Evolutionary conservation across 2,113 vertebrate species (phyloP).

Genomic region (Phasianus colchicus): DNA sequence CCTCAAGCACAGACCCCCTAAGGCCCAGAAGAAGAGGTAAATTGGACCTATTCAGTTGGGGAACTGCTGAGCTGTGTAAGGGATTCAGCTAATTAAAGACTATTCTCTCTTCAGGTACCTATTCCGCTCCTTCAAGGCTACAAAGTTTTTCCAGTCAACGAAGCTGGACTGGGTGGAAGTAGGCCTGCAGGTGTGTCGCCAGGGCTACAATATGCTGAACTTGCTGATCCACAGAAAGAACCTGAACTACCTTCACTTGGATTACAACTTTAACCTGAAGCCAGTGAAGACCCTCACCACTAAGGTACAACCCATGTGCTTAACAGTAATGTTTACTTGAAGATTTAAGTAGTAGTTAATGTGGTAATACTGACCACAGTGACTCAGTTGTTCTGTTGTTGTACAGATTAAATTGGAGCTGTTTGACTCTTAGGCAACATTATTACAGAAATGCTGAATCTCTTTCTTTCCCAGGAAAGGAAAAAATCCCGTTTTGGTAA

Average conservation of each 20-base stretch:
- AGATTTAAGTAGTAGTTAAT: neutral
- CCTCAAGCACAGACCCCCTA: constrained; percentile 96
- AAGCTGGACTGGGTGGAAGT: constrained; percentile 99
- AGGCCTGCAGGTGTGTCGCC: constrained; percentile 95
- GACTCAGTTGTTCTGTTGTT: neutral
- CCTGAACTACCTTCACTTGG: constrained; percentile 97
- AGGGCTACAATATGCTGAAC: constrained; percentile 99
- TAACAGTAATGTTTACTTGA: neutral
- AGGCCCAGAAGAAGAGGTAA: constrained; percentile 98
- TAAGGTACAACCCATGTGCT: constrained; percentile 80
- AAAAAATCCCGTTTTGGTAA: constrained; percentile 98
- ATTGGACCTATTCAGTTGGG: neutral
- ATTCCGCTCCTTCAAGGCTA: constrained; percentile 98
- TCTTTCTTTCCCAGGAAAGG: constrained; percentile 83
- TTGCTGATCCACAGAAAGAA: constrained; percentile 98
- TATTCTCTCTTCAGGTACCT: constrained; percentile 84
- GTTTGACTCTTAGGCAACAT: neutral
- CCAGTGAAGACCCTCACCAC: constrained; percentile 98
- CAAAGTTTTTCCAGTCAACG: constrained; percentile 99
- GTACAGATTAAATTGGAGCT: neutral
- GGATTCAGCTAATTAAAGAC: neutral
- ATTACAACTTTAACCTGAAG: constrained; percentile 99
- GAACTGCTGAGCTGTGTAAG: neutral
- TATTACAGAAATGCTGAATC: neutral
- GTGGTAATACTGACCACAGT: neutral